A percentile compares a stretch with the other conserved stretches of the same genome.
These are phyloP conservation scores for Aeoliscus strigatus DNA, from an alignment of 2,797 vertebrate genomes.

Conservation along the genomic window DNA sequence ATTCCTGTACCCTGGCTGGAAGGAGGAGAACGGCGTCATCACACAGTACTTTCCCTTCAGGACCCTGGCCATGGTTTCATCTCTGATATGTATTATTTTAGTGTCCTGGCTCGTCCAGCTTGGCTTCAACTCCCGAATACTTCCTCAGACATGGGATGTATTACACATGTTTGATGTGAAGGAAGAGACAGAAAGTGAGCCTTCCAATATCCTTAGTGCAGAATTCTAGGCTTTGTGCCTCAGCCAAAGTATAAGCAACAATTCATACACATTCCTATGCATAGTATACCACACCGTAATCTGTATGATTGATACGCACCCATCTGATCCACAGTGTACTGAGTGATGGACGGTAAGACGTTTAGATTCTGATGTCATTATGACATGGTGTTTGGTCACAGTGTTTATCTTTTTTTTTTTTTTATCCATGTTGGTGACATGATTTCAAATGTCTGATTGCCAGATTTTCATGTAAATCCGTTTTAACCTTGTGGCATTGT, in stretches of 20 bases:
- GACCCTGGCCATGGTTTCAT: conserved; percentile 66
- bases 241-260: conserved; percentile 13
- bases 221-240: conserved; percentile 22
- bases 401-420: conserved; percentile 3
- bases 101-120: conserved; percentile 55
- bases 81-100: conserved; percentile 37
- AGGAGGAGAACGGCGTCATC: conserved; percentile 42
- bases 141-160: conserved; percentile 70
- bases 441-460: conserved; percentile 5
- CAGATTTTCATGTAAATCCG: too few species aligned
- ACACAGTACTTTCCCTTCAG: conserved; percentile 74
- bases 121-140: conserved; percentile 60
- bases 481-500: conserved; percentile 9
- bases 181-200: conserved; percentile 5
- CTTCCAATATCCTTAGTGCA: conserved; percentile 23
- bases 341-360: conserved; percentile 7
- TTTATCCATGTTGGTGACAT: neutral
- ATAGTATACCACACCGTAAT: conserved; percentile 7
- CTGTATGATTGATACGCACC: conserved; percentile 14
- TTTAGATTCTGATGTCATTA: too few species aligned
- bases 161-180: conserved; percentile 44
- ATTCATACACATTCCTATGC: conserved; percentile 21
- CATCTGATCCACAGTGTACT: conserved; percentile 15
- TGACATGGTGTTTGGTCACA: too few species aligned
- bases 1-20: conserved; percentile 66